phyloP scores from a whole-genome alignment of 92 coral and sea anemone genomes.

The Zoanthus sociatus region DNA sequence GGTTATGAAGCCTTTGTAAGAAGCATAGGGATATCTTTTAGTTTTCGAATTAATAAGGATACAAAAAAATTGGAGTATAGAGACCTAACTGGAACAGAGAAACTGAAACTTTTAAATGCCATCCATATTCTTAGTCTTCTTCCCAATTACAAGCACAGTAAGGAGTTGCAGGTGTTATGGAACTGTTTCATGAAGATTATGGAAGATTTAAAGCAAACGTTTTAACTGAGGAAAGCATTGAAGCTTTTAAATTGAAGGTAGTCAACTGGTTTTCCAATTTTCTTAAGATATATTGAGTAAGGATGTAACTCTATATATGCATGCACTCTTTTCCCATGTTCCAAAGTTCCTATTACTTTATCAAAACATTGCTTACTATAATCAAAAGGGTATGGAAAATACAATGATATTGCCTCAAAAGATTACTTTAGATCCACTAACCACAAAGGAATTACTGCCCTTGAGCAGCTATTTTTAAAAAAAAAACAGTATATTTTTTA shows the following conservation, averaged over 20 bases:
- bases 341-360: constrained; percentile 62
- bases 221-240: constrained; percentile 48
- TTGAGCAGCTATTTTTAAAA: too few relatives aligned
- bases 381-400: too few relatives aligned
- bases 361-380: constrained; percentile 45
- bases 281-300: constrained; percentile 57
- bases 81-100: constrained; percentile 56
- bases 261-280: constrained; percentile 47
- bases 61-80: constrained; percentile 50
- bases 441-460: too few relatives aligned
- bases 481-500: too few relatives aligned
- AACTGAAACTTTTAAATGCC: constrained; percentile 25
- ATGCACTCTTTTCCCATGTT: constrained; percentile 62
- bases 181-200: constrained; percentile 40
- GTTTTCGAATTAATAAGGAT: constrained; percentile 44
- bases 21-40: constrained; percentile 32
- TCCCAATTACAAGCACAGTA: constrained; percentile 38
- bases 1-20: constrained; percentile 4
- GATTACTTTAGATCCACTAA: too few relatives aligned
- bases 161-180: constrained; percentile 60
- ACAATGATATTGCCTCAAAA: too few relatives aligned
- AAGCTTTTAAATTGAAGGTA: constrained; percentile 1
- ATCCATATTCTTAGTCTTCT: constrained; percentile 54
- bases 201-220: constrained; percentile 56
- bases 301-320: constrained; percentile 68